Conservation (phyloP, 1,140 invertebrate species). For the Notospermus geniculatus region DNA sequence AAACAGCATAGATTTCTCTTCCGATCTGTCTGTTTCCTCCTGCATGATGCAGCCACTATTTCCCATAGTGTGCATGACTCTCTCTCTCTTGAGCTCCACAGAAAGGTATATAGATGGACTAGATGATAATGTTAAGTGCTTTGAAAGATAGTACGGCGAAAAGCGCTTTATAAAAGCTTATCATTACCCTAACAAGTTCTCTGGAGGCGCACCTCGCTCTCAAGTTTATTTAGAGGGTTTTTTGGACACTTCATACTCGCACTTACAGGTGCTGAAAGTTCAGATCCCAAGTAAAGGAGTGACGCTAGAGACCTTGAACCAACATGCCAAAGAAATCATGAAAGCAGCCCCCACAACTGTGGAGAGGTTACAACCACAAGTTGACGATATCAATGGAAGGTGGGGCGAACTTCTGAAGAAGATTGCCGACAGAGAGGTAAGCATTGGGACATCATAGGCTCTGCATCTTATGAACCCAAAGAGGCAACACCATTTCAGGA, state of each 20-base stretch:
- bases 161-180: too few species aligned
- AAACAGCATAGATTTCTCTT: too few species aligned
- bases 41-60: too few species aligned
- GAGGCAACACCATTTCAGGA: too few species aligned
- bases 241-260: background rate
- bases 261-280: conserved; percentile 41
- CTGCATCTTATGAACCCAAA: background rate
- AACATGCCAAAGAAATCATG: conserved; percentile 43
- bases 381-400: conserved; percentile 76
- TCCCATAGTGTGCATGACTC: too few species aligned
- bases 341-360: conserved; percentile 80
- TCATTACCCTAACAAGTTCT: too few species aligned
- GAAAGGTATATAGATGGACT: too few species aligned
- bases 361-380: conserved; percentile 70
- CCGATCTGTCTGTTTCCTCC: too few species aligned
- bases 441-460: conserved; percentile 2
- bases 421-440: conserved; percentile 80
- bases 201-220: background rate
- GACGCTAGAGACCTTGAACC: conserved; percentile 50
- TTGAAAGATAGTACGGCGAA: too few species aligned
- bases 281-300: conserved; percentile 45
- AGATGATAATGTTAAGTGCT: too few species aligned
- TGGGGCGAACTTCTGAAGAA: conserved; percentile 88
- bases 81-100: too few species aligned
- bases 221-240: background rate